Evolutionary conservation across 2,888 invertebrate species (phyloP), one percentile per base, ranked within the genome.

Genomic region (Coremacera marginata): DNA sequence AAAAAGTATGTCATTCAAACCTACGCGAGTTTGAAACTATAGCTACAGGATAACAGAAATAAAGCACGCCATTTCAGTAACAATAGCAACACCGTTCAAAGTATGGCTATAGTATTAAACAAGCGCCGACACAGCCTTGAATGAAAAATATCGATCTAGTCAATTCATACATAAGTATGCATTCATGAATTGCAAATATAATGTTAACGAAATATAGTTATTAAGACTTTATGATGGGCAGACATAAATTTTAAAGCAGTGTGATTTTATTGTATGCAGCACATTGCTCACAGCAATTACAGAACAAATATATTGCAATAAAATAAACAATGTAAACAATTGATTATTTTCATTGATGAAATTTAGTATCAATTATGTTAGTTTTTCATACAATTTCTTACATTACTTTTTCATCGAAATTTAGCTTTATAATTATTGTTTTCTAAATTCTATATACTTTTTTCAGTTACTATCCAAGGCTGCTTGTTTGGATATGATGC

Each of bases 1-100:
- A 70, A 11, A n/a, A 51, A 52, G 71, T 60, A 60, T 71, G 34
- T 60, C 71, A 71, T 37, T 60, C 71, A 71, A 71, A 37, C 60
- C 71, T 62, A 73, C 72, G 62, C 72, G 72, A 60, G 27, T 27
- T 14, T 16, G 14, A 49, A 73, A 60, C 63, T 49, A 49, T 60
- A 49, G 49, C 60, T 44, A 25, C 72, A 73, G 72, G 72, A 44
- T 62, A 19, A 49, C 72, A 73, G 72, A 49, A 73, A 27, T 49
- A 19, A 22, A 49, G 57, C 14, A 52, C 16, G 70, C 19, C 27
- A 60, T 37, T 34, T 19, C 31, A 65, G 3, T 2, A 34, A 49
- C 55, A 44, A 70, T 55, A 34, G 9, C 31, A 19, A 44, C 11
- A 31, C 14, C 63, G 27, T 11, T 31, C 7, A 63, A n/a, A 63